Percentiles rank a stretch among this genome's conserved stretches.
phyloP scores from a whole-genome alignment of 2,888 invertebrate genomes.

The Orchesellides sinensis region DNA sequence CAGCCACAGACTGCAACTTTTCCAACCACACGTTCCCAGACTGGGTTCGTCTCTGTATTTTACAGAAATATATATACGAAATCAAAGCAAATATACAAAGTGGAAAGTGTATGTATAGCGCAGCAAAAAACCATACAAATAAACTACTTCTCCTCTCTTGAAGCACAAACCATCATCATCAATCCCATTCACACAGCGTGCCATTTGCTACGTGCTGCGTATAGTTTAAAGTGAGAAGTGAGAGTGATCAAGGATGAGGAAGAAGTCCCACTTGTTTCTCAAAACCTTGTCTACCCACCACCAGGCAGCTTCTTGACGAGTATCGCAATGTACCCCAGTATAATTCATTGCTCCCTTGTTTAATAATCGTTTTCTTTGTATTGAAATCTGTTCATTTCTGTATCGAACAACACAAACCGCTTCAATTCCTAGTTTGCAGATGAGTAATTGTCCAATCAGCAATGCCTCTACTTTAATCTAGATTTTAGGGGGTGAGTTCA shows the following conservation, averaged over 20 bases:
- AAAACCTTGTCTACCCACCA: background rate
- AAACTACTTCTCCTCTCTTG: background rate
- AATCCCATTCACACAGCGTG: slow-evolving; percentile 36
- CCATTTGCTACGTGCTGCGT: slow-evolving; percentile 38
- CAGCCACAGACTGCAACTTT: slow-evolving; percentile 51
- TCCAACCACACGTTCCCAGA: slow-evolving; percentile 26
- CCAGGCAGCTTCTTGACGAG: background rate
- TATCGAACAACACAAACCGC: no score
- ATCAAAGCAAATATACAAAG: background rate
- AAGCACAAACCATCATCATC: slow-evolving; percentile 16
- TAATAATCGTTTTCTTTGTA: background rate
- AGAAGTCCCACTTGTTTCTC: background rate
- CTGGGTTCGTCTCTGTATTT: slow-evolving; percentile 7
- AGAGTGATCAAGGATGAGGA: slow-evolving; percentile 21
- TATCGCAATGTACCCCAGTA: background rate
- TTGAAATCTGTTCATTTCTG: no score
- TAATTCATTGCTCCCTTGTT: background rate
- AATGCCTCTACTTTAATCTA: no score
- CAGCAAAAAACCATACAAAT: slow-evolving; percentile 1
- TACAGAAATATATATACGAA: no score
- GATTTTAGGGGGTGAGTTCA: no score
- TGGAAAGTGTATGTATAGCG: background rate
- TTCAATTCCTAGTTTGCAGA: no score
- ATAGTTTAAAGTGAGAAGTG: slow-evolving; percentile 24
- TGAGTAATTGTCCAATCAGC: no score